These are phyloP conservation scores for Prunella strophiata DNA, from an alignment of 2,797 vertebrate genomes.

Conservation along the genomic window DNA sequence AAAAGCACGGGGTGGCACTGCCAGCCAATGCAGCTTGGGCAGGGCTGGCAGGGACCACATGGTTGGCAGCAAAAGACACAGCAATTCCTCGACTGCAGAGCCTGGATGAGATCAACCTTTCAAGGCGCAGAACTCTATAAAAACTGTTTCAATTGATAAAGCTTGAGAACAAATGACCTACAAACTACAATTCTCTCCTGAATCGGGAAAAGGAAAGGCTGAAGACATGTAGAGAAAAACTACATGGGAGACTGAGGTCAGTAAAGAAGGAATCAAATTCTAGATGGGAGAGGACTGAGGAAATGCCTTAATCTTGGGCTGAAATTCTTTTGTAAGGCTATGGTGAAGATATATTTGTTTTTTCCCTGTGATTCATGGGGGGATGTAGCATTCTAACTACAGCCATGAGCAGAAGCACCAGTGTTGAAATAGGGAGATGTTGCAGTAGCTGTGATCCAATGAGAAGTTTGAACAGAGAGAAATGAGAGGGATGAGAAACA, in stretches of 20 bases:
- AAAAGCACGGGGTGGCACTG: not conserved
- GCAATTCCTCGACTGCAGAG: not conserved
- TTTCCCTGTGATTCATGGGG: not conserved
- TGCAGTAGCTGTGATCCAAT: not conserved
- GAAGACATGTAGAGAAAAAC: not conserved
- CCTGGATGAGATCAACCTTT: not conserved
- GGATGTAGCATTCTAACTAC: not conserved
- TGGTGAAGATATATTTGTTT: not conserved
- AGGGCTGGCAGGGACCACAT: not conserved
- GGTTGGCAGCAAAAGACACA: not conserved
- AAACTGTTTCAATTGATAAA: not conserved
- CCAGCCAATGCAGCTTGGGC: not conserved
- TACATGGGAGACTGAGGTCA: not conserved
- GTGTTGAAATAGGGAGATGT: not conserved
- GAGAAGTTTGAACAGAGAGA: not conserved
- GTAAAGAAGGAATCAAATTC: not conserved
- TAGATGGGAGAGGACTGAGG: not conserved
- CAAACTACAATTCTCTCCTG: not conserved
- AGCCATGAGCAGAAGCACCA: not conserved
- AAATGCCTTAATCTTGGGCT: not conserved
- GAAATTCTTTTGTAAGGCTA: not conserved
- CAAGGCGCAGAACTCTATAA: not conserved
- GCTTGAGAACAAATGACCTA: not conserved
- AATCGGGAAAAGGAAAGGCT: not conserved
- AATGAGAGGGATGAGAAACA: not conserved